These are phyloP conservation scores for Trichomalopsis sarcophagae DNA, from an alignment of 1,140 invertebrate species.

Conservation along the genomic window DNA sequence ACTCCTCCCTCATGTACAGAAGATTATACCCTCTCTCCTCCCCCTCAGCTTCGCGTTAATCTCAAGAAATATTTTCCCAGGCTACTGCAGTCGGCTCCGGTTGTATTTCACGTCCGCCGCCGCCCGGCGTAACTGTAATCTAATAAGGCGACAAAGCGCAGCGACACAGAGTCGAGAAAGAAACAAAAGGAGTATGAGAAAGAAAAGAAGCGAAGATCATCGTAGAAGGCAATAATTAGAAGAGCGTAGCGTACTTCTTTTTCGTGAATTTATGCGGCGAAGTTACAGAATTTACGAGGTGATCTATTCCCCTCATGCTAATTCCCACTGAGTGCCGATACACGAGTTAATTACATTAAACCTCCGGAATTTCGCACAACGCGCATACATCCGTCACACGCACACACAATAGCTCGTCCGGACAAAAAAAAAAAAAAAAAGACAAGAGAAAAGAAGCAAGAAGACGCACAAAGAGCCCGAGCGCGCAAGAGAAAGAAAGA, in stretches of 20 bases:
- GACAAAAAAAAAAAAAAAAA: background rate
- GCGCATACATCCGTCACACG: background rate
- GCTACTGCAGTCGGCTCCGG: background rate
- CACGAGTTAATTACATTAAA: background rate
- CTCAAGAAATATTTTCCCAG: constrained; percentile 44
- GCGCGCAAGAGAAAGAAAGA: background rate
- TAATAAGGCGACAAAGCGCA: constrained; percentile 49
- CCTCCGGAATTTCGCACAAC: background rate
- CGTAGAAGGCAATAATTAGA: constrained; percentile 6
- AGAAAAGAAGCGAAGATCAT: background rate
- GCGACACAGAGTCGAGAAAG: constrained; percentile 11
- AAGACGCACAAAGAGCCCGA: background rate
- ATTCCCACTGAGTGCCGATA: background rate
- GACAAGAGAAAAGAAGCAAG: background rate
- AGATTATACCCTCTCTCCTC: constrained; percentile 20
- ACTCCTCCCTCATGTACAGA: constrained; percentile 8
- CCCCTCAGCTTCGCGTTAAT: constrained; percentile 32
- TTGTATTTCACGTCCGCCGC: constrained; percentile 27
- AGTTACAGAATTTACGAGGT: background rate
- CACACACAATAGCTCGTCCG: background rate
- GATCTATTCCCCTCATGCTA: background rate
- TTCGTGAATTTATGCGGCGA: background rate
- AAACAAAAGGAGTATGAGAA: constrained; percentile 21
- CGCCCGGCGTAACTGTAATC: constrained; percentile 39
- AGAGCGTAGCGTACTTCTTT: background rate